A percentile compares a stretch with the other conserved stretches of the same genome.
Evolutionary conservation across 2,888 invertebrate genomes (phyloP).

Genomic region (Spisula subtruncata): DNA sequence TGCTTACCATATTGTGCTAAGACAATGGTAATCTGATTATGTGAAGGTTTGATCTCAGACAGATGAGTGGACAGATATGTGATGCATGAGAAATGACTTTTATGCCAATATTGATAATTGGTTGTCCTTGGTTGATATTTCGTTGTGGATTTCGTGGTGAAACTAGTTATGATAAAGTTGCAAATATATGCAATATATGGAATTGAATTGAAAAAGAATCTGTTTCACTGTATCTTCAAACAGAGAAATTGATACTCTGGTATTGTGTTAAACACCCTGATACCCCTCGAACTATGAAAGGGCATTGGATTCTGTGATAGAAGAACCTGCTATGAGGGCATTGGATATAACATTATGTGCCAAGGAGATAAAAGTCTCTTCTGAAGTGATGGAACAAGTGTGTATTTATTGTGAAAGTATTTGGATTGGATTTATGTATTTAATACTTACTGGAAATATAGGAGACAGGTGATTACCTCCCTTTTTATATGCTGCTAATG

Average conservation of each 20-base stretch:
- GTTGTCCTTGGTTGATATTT: constrained; percentile 13
- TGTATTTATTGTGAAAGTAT: neutral
- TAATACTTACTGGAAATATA: neutral
- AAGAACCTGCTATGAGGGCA: no score
- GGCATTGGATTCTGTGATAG: no score
- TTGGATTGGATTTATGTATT: neutral
- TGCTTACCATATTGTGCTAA: neutral
- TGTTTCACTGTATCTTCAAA: neutral
- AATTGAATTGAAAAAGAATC: neutral
- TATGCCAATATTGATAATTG: neutral
- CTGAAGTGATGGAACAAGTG: neutral
- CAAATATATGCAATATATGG: neutral
- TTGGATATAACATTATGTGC: no score
- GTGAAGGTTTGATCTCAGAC: neutral
- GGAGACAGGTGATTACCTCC: neutral
- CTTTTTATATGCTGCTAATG: no score
- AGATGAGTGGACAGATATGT: neutral
- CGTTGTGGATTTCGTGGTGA: neutral
- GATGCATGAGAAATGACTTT: no score
- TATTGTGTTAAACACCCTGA: no score
- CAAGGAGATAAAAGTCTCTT: neutral
- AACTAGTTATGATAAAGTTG: neutral
- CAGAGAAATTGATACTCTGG: no score
- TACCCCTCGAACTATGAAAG: no score
- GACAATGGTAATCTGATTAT: neutral